Evolutionary conservation across 2,888 invertebrate species (phyloP).

Genomic region (Drosophila kambysellisi): DNA sequence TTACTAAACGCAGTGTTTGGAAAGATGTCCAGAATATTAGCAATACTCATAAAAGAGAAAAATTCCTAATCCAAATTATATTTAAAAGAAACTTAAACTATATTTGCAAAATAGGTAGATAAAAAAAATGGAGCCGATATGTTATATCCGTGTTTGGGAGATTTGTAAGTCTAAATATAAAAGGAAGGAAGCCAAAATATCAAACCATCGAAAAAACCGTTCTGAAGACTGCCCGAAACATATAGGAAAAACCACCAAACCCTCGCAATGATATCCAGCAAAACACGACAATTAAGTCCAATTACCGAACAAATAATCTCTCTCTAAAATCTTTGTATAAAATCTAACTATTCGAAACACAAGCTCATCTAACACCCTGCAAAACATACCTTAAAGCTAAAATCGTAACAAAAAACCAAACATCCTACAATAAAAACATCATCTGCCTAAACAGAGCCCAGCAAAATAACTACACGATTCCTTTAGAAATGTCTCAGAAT

Average conservation of each 20-base stretch:
- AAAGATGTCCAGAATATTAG: not conserved
- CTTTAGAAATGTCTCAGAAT: not conserved
- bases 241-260: not conserved
- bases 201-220: not conserved
- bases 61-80: not conserved
- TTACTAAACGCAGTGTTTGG: not conserved
- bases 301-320: too few relatives aligned
- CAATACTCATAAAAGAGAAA: not conserved
- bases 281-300: not conserved
- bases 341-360: too few relatives aligned
- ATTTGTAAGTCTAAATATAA: not conserved
- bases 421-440: too few relatives aligned
- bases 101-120: not conserved
- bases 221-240: not conserved
- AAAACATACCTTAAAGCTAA: too few relatives aligned
- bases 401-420: too few relatives aligned
- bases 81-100: not conserved
- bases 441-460: not conserved
- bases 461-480: not conserved
- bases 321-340: too few relatives aligned
- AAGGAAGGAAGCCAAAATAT: not conserved
- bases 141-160: not conserved
- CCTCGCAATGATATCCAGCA: not conserved
- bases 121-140: not conserved
- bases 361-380: too few relatives aligned